phyloP scores from a whole-genome alignment of 1,140 invertebrate genomes.

The Pentalonia nigronervosa region DNA sequence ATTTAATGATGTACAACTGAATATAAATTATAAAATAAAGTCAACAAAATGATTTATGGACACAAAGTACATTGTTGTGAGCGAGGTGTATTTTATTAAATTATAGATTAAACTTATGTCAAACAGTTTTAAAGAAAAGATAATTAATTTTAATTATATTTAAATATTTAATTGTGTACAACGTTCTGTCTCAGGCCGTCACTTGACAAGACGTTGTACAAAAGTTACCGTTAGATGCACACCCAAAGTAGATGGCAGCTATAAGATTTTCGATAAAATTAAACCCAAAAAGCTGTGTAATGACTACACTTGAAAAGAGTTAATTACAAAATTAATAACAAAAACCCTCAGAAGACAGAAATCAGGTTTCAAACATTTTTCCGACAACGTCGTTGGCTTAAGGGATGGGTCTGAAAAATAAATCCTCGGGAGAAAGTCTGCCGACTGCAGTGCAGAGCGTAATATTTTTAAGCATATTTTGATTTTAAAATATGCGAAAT shows the following conservation, averaged over 20 bases:
- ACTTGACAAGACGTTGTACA: neutral
- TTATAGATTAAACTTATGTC: neutral
- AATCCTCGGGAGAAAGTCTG: neutral
- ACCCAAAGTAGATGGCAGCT: neutral
- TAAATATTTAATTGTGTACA: slow-evolving; percentile 17
- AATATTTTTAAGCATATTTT: neutral
- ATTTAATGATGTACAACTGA: neutral
- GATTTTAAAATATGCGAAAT: neutral
- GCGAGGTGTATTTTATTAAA: neutral
- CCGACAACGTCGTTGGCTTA: neutral
- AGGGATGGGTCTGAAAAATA: neutral
- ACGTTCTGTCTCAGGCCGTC: neutral
- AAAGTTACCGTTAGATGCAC: neutral
- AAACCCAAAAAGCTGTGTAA: neutral
- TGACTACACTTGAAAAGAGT: slow-evolving; percentile 14
- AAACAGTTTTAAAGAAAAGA: neutral
- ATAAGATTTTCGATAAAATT: neutral
- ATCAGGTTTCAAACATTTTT: slow-evolving; percentile 31
- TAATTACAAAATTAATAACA: slow-evolving; percentile 8
- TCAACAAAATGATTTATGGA: neutral
- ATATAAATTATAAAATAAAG: neutral
- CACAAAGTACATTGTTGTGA: neutral
- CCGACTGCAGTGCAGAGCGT: neutral
- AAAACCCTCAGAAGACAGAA: neutral
- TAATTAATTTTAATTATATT: slow-evolving; percentile 11